Percentiles rank a stretch among this genome's conserved stretches.
phyloP scores from a whole-genome alignment of 2,888 invertebrate genomes.

The Andrena camellia region DNA sequence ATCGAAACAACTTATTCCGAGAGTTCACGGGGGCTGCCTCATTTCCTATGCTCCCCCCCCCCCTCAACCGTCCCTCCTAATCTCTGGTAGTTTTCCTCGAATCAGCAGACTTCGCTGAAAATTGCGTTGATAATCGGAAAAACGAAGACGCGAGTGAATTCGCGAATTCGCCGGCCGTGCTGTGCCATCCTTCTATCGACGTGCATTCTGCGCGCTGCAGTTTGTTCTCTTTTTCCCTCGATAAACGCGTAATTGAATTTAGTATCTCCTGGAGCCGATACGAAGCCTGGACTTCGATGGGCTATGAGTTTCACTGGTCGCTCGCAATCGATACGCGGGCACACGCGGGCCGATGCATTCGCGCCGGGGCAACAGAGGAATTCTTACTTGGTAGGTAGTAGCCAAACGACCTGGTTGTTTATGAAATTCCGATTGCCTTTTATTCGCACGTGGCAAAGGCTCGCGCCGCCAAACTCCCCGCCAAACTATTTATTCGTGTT shows the following conservation, averaged over 20 bases:
- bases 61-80: neutral
- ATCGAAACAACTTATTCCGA: neutral
- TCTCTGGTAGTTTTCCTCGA: slow-evolving; percentile 34
- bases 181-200: neutral
- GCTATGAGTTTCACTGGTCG: slow-evolving; percentile 51
- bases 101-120: slow-evolving; percentile 36
- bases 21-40: neutral
- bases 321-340: slow-evolving; percentile 43
- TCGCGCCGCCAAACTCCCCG: slow-evolving; percentile 29
- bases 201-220: slow-evolving; percentile 6
- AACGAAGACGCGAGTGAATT: slow-evolving; percentile 27
- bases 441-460: slow-evolving; percentile 30
- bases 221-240: slow-evolving; percentile 39
- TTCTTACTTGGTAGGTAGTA: slow-evolving; percentile 36
- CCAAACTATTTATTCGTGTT: slow-evolving; percentile 58
- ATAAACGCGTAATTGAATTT: slow-evolving; percentile 70
- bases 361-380: slow-evolving; percentile 1
- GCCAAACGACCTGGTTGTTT: slow-evolving; percentile 56
- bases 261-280: slow-evolving; percentile 46
- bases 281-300: slow-evolving; percentile 30
- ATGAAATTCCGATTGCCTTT: slow-evolving; percentile 64
- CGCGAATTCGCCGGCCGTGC: slow-evolving; percentile 19
- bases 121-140: slow-evolving; percentile 45
- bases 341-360: neutral
- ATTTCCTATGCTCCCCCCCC: neutral